Conservation (phyloP, 2,888 invertebrate species). For the Sphaerolaimus hirsutus region DNA sequence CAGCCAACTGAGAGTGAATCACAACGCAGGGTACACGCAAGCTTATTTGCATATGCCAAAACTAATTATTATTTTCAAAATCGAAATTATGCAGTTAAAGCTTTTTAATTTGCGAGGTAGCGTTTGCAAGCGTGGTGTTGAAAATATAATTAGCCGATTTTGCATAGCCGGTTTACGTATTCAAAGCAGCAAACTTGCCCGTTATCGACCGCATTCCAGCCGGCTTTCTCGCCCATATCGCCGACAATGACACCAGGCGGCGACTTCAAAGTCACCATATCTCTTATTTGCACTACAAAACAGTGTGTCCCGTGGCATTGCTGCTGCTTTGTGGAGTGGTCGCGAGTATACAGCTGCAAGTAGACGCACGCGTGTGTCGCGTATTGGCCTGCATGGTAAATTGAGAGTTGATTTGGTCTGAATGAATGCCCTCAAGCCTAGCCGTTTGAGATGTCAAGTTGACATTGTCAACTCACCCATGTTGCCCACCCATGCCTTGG, state of each 20-base stretch:
- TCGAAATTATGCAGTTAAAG: no score
- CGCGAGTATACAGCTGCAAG: conserved; percentile 54
- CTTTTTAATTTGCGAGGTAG: no score
- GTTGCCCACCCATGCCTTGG: conserved; percentile 71
- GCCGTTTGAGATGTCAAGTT: not conserved
- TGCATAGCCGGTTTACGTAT: no score
- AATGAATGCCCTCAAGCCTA: not conserved
- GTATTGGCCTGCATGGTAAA: conserved; percentile 22
- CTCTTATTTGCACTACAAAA: conserved; percentile 62
- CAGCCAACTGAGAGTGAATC: conserved; percentile 48
- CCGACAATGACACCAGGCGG: conserved; percentile 59
- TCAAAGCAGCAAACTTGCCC: conserved; percentile 32
- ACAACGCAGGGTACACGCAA: no score
- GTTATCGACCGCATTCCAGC: conserved; percentile 72
- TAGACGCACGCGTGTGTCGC: conserved; percentile 66
- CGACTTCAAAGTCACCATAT: conserved; percentile 44
- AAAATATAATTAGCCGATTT: not conserved
- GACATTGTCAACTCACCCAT: conserved; percentile 22
- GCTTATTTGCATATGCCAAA: no score
- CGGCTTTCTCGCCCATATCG: conserved; percentile 74
- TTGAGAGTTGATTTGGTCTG: no score
- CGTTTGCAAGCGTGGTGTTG: no score
- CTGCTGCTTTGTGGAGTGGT: not conserved
- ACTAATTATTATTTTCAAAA: no score
- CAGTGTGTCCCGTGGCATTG: conserved; percentile 60